A percentile compares a stretch with the other conserved stretches of the same genome.
These are phyloP conservation scores for Drosophila nr. perissopoda DNA, from an alignment of 2,888 invertebrate species.

Conservation along the genomic window DNA sequence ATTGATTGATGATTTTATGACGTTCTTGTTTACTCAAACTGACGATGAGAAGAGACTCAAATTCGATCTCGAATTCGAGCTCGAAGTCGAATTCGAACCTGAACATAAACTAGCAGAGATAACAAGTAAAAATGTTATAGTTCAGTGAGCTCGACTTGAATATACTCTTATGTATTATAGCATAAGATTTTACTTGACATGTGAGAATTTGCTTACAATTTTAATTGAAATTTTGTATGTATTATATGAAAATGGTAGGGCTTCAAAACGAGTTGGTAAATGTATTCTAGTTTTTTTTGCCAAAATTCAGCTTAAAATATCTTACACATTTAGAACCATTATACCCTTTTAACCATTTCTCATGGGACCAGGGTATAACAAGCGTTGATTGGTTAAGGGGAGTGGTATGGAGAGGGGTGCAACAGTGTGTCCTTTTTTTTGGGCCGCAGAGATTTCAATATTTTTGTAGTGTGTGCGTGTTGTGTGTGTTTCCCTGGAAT, in stretches of 20 bases:
- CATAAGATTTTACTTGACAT: neutral
- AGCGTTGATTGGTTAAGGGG: neutral
- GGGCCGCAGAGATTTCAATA: slow-evolving; percentile 55
- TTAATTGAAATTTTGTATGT: neutral
- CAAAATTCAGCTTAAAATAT: neutral
- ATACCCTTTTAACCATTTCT: neutral
- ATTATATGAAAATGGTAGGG: neutral
- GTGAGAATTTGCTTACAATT: neutral
- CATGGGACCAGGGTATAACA: neutral
- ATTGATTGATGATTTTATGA: slow-evolving; percentile 81
- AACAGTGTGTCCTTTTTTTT: slow-evolving; percentile 65
- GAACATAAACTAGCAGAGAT: slow-evolving; percentile 35
- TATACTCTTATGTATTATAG: neutral
- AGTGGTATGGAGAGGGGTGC: neutral
- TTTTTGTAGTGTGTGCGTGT: slow-evolving; percentile 28
- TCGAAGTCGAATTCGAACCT: neutral
- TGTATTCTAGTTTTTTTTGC: neutral
- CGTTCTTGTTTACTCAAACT: slow-evolving; percentile 79
- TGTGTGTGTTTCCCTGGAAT: slow-evolving; percentile 63
- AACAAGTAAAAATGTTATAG: slow-evolving; percentile 4
- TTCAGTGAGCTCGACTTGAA: neutral
- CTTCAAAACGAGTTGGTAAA: neutral
- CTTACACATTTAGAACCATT: neutral
- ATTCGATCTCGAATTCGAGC: neutral
- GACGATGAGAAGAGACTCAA: slow-evolving; percentile 66